These are phyloP conservation scores for Platyura marginata DNA, from an alignment of 1,140 invertebrate species.

Conservation along the genomic window DNA sequence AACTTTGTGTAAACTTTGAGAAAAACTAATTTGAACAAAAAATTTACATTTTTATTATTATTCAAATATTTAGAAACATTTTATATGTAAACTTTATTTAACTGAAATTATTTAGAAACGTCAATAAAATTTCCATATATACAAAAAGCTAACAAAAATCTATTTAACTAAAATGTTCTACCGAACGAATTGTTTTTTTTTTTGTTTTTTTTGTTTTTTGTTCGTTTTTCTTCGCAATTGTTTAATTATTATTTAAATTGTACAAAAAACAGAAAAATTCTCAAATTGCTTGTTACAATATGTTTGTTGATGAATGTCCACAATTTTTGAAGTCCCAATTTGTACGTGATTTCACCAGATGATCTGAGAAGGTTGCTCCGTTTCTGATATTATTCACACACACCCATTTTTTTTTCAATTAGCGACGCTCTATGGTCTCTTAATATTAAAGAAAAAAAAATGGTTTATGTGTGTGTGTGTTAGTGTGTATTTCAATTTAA, in stretches of 20 bases:
- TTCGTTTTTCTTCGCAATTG: background rate
- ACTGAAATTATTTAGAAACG: background rate
- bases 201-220: background rate
- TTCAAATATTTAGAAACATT: background rate
- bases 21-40: background rate
- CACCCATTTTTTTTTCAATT: no score
- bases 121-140: no score
- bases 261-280: background rate
- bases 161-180: background rate
- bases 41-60: background rate
- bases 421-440: no score
- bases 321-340: constrained; percentile 11
- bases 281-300: background rate
- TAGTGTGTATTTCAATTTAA: no score
- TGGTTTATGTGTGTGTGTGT: no score
- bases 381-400: background rate
- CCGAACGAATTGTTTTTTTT: background rate
- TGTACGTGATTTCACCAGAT: constrained; percentile 27
- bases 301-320: no score
- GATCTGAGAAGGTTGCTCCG: constrained; percentile 22
- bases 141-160: background rate
- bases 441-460: no score
- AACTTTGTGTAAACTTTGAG: background rate
- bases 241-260: background rate
- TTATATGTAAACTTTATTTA: background rate